Evolutionary conservation across 2,797 vertebrate species (phyloP).

Genomic region (Spondyliosoma cantharus): DNA sequence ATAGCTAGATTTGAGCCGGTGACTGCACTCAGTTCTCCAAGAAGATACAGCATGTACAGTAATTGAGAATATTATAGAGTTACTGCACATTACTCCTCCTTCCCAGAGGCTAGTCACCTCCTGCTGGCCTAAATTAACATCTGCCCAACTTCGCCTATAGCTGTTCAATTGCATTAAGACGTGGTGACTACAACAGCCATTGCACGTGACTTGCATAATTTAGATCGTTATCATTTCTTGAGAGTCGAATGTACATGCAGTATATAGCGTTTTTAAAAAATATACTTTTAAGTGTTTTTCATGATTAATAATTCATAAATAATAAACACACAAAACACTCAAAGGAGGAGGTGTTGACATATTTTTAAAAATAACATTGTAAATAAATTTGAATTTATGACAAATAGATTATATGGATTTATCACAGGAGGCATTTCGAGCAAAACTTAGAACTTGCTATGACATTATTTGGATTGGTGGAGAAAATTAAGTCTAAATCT

Average conservation of each 20-base stretch:
- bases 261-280: too few relatives aligned
- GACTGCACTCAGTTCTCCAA: neutral
- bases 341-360: neutral
- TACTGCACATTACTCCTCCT: too few relatives aligned
- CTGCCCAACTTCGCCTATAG: neutral
- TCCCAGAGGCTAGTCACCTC: neutral
- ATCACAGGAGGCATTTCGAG: neutral
- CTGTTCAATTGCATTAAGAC: neutral
- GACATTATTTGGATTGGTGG: slow-evolving; percentile 4
- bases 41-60: neutral
- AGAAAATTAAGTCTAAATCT: slow-evolving; percentile 1
- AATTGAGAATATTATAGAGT: neutral
- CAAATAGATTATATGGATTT: neutral
- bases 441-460: neutral
- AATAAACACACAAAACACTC: too few relatives aligned
- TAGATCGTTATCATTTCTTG: too few relatives aligned
- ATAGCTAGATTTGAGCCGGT: too few relatives aligned
- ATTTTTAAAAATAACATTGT: neutral
- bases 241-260: too few relatives aligned
- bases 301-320: too few relatives aligned
- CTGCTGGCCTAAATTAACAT: too few relatives aligned
- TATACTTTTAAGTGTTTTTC: too few relatives aligned
- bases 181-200: neutral
- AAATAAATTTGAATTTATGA: too few relatives aligned
- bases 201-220: neutral